Conservation (phyloP, 2,797 vertebrate species). For the Semaprochilodus insignis region DNA sequence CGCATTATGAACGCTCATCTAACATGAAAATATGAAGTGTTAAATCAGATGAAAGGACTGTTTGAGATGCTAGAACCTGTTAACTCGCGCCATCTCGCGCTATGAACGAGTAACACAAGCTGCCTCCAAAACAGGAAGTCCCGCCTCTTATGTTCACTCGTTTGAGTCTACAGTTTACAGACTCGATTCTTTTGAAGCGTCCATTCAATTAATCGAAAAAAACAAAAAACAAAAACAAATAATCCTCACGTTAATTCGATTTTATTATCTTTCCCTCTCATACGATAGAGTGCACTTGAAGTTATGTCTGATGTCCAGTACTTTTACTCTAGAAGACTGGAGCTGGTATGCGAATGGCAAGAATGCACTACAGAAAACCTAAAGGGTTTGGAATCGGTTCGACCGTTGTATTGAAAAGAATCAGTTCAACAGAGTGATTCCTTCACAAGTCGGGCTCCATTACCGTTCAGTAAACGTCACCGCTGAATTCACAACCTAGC, state of each 20-base stretch:
- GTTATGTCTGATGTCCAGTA: no score
- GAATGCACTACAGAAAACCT: no score
- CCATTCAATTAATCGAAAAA: not conserved
- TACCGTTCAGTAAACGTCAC: constrained; percentile 61
- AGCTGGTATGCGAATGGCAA: no score
- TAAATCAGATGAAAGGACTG: no score
- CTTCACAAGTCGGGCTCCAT: not conserved
- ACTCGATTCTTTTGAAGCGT: not conserved
- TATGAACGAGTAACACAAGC: not conserved
- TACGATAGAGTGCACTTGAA: no score
- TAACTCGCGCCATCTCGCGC: constrained; percentile 18
- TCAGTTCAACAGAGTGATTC: not conserved
- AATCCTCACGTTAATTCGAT: no score
- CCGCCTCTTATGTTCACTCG: not conserved
- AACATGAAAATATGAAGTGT: no score
- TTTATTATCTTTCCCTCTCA: no score
- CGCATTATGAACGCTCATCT: no score
- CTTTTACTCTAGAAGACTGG: no score
- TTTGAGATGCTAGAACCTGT: not conserved
- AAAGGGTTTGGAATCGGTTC: not conserved
- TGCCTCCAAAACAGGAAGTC: constrained; percentile 3
- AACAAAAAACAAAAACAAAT: no score
- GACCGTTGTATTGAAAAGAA: no score
- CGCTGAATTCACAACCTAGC: constrained; percentile 52
- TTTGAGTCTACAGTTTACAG: not conserved